These are phyloP conservation scores for Drosophila dunni DNA, from an alignment of 1,140 invertebrate species.

Conservation along the genomic window DNA sequence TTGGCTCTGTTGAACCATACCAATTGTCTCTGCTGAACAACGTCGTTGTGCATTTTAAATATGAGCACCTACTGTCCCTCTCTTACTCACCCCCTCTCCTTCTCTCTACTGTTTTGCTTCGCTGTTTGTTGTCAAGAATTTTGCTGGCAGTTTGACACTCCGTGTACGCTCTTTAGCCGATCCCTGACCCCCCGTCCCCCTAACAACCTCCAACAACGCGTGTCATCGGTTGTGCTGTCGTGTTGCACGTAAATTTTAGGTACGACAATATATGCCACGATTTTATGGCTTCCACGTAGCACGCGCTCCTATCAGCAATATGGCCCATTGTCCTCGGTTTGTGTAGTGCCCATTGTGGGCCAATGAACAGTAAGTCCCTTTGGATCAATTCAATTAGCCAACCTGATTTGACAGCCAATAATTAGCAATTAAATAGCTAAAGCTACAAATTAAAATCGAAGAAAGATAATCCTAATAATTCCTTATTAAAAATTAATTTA, in stretches of 20 bases:
- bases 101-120: not conserved
- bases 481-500: no score
- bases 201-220: not conserved
- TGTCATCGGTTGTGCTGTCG: conserved; percentile 61
- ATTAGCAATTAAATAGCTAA: not conserved
- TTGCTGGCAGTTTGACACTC: conserved; percentile 66
- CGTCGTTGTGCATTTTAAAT: conserved; percentile 66
- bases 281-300: conserved; percentile 70
- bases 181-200: not conserved
- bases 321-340: conserved; percentile 22
- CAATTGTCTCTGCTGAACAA: conserved; percentile 58
- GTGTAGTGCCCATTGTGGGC: not conserved
- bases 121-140: conserved; percentile 52
- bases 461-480: not conserved
- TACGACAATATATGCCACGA: conserved; percentile 70
- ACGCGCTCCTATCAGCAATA: conserved; percentile 54
- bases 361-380: not conserved
- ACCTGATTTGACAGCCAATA: not conserved
- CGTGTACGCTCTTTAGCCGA: conserved; percentile 16
- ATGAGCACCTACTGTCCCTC: conserved; percentile 48
- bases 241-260: conserved; percentile 69
- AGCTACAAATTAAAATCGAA: not conserved
- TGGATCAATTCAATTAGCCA: conserved; percentile 36
- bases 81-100: not conserved
- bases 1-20: conserved; percentile 13